Evolutionary conservation across 2,888 invertebrate genomes (phyloP).

Genomic region (Brenthis ino): DNA sequence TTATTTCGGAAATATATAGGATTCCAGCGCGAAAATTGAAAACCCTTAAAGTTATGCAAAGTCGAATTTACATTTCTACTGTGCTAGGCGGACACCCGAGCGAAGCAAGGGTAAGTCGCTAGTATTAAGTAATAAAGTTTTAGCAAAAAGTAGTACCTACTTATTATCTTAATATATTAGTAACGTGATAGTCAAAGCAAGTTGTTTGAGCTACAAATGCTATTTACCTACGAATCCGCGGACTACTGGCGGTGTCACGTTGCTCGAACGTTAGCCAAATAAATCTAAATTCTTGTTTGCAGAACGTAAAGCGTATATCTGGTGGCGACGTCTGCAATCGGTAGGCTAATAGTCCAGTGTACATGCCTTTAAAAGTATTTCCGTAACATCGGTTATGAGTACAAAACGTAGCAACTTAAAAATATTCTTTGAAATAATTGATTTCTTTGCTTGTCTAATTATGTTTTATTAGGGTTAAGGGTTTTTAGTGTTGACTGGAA

Average conservation of each 20-base stretch:
- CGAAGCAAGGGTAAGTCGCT: no score
- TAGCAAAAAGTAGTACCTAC: constrained; percentile 1
- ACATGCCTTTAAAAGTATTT: constrained; percentile 1
- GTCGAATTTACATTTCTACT: no score
- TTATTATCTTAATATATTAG: constrained; percentile 43
- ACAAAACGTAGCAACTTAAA: not conserved
- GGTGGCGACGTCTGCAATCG: constrained; percentile 62
- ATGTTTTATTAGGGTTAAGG: no score
- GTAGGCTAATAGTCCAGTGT: constrained; percentile 48
- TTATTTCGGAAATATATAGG: no score
- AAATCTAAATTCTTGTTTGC: constrained; percentile 70
- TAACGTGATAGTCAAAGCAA: constrained; percentile 70
- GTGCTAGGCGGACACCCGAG: no score
- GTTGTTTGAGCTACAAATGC: constrained; percentile 76
- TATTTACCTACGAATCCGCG: constrained; percentile 75
- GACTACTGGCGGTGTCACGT: constrained; percentile 76
- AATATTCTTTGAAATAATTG: not conserved
- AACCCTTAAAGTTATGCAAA: no score
- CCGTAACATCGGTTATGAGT: constrained; percentile 1
- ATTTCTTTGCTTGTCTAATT: not conserved
- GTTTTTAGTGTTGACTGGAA: no score
- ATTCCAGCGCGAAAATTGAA: no score
- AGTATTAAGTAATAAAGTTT: no score
- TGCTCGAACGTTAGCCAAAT: constrained; percentile 60
- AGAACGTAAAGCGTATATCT: constrained; percentile 66